phyloP scores from a whole-genome alignment of 1,140 invertebrate species.

The Contarinia nasturtii region DNA sequence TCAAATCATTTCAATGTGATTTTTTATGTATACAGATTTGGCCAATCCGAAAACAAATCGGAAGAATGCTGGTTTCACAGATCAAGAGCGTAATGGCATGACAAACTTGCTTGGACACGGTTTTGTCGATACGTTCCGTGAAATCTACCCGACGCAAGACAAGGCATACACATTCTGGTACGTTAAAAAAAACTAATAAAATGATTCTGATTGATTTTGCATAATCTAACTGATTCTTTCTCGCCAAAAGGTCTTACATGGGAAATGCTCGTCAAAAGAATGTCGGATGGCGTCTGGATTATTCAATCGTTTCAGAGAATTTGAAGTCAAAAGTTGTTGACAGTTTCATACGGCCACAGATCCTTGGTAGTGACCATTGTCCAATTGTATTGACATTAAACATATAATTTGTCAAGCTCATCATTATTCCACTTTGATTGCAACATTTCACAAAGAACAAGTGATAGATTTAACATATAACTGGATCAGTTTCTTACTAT shows the following conservation, averaged over 20 bases:
- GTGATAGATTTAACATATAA: no score
- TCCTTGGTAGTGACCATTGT: slow-evolving; percentile 78
- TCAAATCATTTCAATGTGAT: slow-evolving; percentile 4
- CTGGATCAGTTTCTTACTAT: no score
- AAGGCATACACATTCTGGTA: slow-evolving; percentile 91
- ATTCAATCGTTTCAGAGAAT: slow-evolving; percentile 74
- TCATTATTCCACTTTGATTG: no score
- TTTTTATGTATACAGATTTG: slow-evolving; percentile 61
- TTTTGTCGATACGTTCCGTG: slow-evolving; percentile 77
- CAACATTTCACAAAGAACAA: no score
- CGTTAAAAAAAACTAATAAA: no score
- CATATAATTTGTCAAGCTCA: no score
- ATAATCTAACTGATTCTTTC: no score
- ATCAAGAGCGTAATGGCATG: slow-evolving; percentile 84
- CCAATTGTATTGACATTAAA: slow-evolving; percentile 54
- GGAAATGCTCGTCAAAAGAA: slow-evolving; percentile 51
- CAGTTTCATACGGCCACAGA: slow-evolving; percentile 47
- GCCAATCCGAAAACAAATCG: slow-evolving; percentile 87
- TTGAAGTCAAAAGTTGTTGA: slow-evolving; percentile 62
- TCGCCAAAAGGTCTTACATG: slow-evolving; percentile 22
- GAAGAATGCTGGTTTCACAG: slow-evolving; percentile 87
- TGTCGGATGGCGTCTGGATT: slow-evolving; percentile 92
- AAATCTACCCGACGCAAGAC: slow-evolving; percentile 68
- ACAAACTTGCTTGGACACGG: slow-evolving; percentile 56
- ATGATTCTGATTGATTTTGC: no score